Base-by-base conservation (phyloP, 2,797 vertebrate species). In the Pantherophis alleghaniensis region DNA sequence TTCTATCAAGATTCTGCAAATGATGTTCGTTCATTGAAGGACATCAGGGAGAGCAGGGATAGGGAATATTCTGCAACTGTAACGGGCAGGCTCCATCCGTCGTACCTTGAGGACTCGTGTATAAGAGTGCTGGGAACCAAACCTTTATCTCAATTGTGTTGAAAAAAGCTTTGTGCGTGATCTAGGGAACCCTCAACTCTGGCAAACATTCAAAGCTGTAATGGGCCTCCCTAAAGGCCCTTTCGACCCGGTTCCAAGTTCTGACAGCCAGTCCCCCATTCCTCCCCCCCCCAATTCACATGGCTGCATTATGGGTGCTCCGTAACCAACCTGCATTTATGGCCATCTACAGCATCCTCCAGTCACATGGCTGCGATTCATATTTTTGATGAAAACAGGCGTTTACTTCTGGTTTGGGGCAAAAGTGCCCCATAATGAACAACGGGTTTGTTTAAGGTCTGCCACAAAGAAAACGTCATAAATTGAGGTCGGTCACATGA, bases 201-300 rank as follows among this genome's bases (percentile, higher is more conserved):
- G 5, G 63, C 28, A 66, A 66, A 2, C 28, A 66, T n/a, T 66
- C 63, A 13, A 6, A n/a, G 61, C 28, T n/a, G 28, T 13, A 14
- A 14, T 6, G 28, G 28, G 2, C 12, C 12, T 11, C 28, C 28
- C 28, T 28, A n/a, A 69, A 69, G 66, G n/a, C n/a, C n/a, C 66
- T 69, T 69, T 16, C n/a, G 1, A 69, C n/a, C n/a, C 13, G 1
- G 63, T 66, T 66, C 63, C 63, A 66, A 66, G 12, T n/a, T 12
- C 3, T 26, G 7, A 61, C 24, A 63, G 26, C 10, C 63, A 66
- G 22, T 0, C 24, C 57, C 57, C 18, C 24, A 7, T 51, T 51
- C 47, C 47, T 1, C 24, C 9, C 24, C 28, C 12, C 5, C 12
- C 4, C 0, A 11, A 0, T 66, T 66, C 28, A n/a, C 26, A 14